These are phyloP conservation scores for Cydia splendana DNA, from an alignment of 1,140 invertebrate genomes.

Conservation along the genomic window DNA sequence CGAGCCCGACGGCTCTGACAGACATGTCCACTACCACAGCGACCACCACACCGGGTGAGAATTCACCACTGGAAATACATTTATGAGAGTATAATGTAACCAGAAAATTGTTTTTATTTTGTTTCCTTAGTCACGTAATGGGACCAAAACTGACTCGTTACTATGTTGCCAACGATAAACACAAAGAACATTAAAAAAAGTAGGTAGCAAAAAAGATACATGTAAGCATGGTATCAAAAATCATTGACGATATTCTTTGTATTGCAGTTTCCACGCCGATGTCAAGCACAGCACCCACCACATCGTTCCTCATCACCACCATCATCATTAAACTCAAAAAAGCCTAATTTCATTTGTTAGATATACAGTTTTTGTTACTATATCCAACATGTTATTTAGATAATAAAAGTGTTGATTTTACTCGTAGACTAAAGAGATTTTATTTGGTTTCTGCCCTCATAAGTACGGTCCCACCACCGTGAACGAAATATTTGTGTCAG, in stretches of 20 bases:
- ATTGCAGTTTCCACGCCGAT: slow-evolving; percentile 35
- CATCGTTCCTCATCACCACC: slow-evolving; percentile 30
- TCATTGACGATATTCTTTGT: not conserved
- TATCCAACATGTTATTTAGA: not conserved
- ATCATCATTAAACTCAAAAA: slow-evolving; percentile 37
- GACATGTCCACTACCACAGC: slow-evolving; percentile 49
- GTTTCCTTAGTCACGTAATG: not conserved
- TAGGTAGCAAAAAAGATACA: too few relatives aligned
- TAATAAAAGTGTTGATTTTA: too few relatives aligned
- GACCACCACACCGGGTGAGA: slow-evolving; percentile 44
- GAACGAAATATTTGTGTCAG: too few relatives aligned
- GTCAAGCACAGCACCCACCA: slow-evolving; percentile 38
- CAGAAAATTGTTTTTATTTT: too few relatives aligned
- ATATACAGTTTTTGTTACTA: not conserved
- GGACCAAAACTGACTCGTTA: too few relatives aligned
- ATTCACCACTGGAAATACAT: not conserved
- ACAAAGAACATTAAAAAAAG: too few relatives aligned
- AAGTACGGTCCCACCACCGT: too few relatives aligned
- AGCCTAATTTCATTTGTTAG: not conserved
- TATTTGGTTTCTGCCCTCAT: too few relatives aligned
- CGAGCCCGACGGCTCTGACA: slow-evolving; percentile 54
- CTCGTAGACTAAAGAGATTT: too few relatives aligned
- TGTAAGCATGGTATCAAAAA: not conserved
- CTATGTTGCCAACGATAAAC: too few relatives aligned
- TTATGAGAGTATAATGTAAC: slow-evolving; percentile 11